These are phyloP conservation scores for Tangara arthus DNA, from an alignment of 2,797 vertebrate genomes.

Conservation along the genomic window DNA sequence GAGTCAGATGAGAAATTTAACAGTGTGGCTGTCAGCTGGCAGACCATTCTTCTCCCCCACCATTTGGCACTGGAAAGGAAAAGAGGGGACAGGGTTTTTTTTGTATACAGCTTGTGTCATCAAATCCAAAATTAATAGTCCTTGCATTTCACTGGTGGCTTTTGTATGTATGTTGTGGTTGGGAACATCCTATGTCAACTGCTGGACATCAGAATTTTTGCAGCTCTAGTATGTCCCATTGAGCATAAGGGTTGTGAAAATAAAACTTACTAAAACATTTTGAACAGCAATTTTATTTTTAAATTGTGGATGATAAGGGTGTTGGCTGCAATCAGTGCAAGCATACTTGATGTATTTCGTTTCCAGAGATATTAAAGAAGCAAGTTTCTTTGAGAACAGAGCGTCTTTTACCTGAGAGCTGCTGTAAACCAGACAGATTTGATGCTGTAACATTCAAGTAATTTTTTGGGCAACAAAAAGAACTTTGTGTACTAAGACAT, in stretches of 20 bases:
- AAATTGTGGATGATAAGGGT: not conserved
- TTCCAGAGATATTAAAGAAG: not conserved
- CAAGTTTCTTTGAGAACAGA: not conserved
- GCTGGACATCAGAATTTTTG: not conserved
- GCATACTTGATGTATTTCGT: not conserved
- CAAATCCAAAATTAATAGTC: not conserved
- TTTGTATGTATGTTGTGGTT: not conserved
- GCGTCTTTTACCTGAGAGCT: not conserved
- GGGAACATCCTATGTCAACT: not conserved
- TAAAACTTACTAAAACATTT: not conserved
- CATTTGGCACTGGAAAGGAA: not conserved
- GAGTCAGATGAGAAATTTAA: not conserved
- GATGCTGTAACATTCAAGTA: not conserved
- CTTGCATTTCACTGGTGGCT: not conserved
- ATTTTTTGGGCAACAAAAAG: not conserved
- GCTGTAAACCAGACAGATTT: not conserved
- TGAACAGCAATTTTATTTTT: not conserved
- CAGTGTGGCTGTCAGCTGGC: not conserved
- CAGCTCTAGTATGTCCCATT: not conserved
- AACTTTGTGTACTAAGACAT: not conserved
- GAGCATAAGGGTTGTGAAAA: not conserved
- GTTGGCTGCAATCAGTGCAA: not conserved
- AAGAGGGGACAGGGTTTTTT: not conserved
- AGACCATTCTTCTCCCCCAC: not conserved
- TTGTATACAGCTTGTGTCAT: not conserved